These are phyloP conservation scores for Amphiprion ocellaris DNA, from an alignment of 2,113 vertebrate species.

Conservation along the genomic window DNA sequence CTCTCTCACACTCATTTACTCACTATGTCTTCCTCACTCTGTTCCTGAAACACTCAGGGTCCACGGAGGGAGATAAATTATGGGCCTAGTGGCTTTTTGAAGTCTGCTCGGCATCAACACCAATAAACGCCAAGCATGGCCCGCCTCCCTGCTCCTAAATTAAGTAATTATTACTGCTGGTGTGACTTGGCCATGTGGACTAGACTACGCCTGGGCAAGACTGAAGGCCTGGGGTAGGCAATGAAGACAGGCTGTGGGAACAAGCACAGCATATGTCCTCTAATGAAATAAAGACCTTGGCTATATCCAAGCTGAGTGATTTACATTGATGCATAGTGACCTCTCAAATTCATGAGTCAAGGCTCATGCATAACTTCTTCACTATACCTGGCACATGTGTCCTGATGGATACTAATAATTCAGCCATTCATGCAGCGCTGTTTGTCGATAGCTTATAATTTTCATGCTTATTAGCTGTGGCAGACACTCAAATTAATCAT, in stretches of 20 bases:
- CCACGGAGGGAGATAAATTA: conserved; percentile 80
- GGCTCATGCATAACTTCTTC: conserved; percentile 33
- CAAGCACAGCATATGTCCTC: conserved; percentile 66
- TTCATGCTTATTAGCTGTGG: conserved; percentile 6
- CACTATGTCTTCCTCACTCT: conserved; percentile 63
- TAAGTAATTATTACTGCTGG: conserved; percentile 80
- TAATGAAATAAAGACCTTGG: conserved; percentile 70
- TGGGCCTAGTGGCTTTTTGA: conserved; percentile 79
- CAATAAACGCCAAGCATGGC: conserved; percentile 75
- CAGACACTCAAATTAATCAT: conserved; percentile 29
- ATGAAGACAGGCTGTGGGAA: conserved; percentile 35
- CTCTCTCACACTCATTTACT: conserved; percentile 72
- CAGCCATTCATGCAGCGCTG: not conserved
- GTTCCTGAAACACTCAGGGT: conserved; percentile 72
- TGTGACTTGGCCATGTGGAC: conserved; percentile 72
- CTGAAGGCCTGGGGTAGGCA: conserved; percentile 37
- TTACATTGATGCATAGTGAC: conserved; percentile 54
- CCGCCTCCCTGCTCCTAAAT: conserved; percentile 80
- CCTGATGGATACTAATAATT: conserved; percentile 33
- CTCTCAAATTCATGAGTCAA: conserved; percentile 47
- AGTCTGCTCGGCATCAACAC: conserved; percentile 79
- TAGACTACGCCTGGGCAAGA: conserved; percentile 34
- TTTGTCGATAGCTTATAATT: conserved; percentile 6
- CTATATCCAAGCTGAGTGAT: conserved; percentile 61
- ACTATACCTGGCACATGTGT: conserved; percentile 27